These are phyloP conservation scores for Nilaparvata lugens DNA, from an alignment of 1,140 invertebrate species.

Conservation along the genomic window DNA sequence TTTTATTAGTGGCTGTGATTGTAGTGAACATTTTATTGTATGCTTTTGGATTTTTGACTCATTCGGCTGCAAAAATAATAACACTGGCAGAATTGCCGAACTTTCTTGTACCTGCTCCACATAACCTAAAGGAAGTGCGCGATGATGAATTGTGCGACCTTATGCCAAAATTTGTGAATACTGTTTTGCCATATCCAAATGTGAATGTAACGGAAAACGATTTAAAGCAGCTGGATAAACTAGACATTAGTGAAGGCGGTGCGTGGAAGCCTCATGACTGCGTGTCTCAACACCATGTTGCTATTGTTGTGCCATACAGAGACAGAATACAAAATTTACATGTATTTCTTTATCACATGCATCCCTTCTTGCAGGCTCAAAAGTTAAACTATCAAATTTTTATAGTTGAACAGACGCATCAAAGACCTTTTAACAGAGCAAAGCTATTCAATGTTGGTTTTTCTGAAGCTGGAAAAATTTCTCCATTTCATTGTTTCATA, in stretches of 20 bases:
- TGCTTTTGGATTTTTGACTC: constrained; percentile 4
- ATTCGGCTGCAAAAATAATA: constrained; percentile 7
- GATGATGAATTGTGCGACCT: constrained; percentile 7
- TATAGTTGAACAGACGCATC: constrained; percentile 77
- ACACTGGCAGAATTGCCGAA: constrained; percentile 7
- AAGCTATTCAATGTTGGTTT: constrained; percentile 92
- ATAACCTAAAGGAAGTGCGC: neutral
- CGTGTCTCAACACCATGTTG: constrained; percentile 63
- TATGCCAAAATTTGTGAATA: constrained; percentile 5
- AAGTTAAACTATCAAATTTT: constrained; percentile 80
- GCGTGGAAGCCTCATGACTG: constrained; percentile 63
- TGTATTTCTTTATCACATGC: constrained; percentile 78
- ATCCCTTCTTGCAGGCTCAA: constrained; percentile 80
- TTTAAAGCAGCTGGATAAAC: constrained; percentile 10
- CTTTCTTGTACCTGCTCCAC: constrained; percentile 6
- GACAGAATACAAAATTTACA: constrained; percentile 71
- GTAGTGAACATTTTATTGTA: neutral
- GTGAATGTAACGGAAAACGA: constrained; percentile 1
- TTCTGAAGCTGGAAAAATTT: constrained; percentile 54
- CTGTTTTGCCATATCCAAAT: neutral
- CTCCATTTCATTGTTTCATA: constrained; percentile 75
- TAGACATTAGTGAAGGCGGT: constrained; percentile 44
- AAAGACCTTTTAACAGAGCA: constrained; percentile 80
- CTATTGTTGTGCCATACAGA: constrained; percentile 82
- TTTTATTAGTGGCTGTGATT: neutral